Evolutionary conservation across 2,888 invertebrate genomes (phyloP), one percentile per base, ranked within the genome.

Genomic region (Lasioglossum zephyrum): DNA sequence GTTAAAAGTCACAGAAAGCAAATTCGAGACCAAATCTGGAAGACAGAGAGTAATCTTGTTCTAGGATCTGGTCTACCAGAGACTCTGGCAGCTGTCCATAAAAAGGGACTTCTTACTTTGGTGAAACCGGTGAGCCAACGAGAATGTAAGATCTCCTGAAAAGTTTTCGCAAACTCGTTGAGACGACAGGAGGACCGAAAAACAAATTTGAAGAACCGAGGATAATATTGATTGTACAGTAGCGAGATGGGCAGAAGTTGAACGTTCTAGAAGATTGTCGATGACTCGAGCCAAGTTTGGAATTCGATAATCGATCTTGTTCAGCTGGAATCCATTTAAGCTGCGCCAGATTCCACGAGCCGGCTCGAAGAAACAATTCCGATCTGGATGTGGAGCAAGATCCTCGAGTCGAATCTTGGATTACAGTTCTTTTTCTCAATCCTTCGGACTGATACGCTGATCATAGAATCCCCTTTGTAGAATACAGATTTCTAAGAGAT

Each of bases 11-110:
- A 4, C 69, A n/a, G 69, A 69, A 69, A 39, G 69, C 69, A 69
- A 69, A 36, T 69, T 13, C 36, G 39, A 69, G 22, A 39, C 69
- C 69, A 69, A 69, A 69, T 69, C 69, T 69, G 69, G 69, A 69
- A 39, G 69, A 66, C 31, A 18, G 69, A 69, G 41, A 39, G 69
- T 69, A 39, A 69, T 69, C 69, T 69, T 69, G 69, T 11, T 41
- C 41, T 39, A 69, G 41, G 22, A 69, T 69, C 69, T 39, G 22
- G 69, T 69, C 36, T 31, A 4, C 66, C 18, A 18, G 22, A 41
- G 69, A n/a, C n/a, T 69, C 39, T 41, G 18, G 66, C 31, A 4
- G 66, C 16, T 36, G 39, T 4, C 69, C 69, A 69, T 69, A 69
- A 69, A 69, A 69, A 69, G 69, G 9, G 41, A 41, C n/a, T 47